These are phyloP conservation scores for Mormyrops boulengeri DNA, from an alignment of 2,797 vertebrate genomes.

Conservation along the genomic window DNA sequence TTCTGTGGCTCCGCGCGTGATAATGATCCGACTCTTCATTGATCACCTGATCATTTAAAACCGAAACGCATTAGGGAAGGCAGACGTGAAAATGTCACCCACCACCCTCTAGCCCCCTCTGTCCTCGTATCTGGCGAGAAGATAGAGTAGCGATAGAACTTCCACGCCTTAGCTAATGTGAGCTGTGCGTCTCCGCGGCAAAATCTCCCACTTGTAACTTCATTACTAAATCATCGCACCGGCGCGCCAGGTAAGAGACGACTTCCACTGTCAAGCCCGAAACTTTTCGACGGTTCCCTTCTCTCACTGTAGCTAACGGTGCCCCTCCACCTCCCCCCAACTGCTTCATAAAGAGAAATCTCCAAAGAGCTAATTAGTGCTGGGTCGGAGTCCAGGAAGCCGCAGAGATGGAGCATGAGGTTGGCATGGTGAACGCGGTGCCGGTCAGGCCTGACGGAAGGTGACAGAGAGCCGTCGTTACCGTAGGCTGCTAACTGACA, in stretches of 20 bases:
- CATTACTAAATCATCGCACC: slow-evolving; percentile 66
- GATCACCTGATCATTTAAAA: slow-evolving; percentile 13
- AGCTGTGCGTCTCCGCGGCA: slow-evolving; percentile 56
- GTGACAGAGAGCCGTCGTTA: slow-evolving; percentile 84
- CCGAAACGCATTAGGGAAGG: slow-evolving; percentile 12
- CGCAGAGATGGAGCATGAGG: slow-evolving; percentile 88
- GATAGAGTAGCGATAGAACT: slow-evolving; percentile 24
- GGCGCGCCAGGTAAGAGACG: slow-evolving; percentile 65
- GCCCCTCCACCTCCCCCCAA: slow-evolving; percentile 37
- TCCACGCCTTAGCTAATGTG: slow-evolving; percentile 8
- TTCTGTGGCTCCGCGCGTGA: slow-evolving; percentile 64
- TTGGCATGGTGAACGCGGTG: slow-evolving; percentile 75
- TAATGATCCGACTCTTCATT: slow-evolving; percentile 49
- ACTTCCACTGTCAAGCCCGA: slow-evolving; percentile 68
- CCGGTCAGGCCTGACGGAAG: slow-evolving; percentile 86
- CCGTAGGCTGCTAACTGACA: slow-evolving; percentile 86
- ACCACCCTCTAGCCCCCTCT: slow-evolving; percentile 34
- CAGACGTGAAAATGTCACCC: slow-evolving; percentile 16
- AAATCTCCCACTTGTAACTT: slow-evolving; percentile 75
- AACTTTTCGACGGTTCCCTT: slow-evolving; percentile 72
- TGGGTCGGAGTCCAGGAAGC: slow-evolving; percentile 87
- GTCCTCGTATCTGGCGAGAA: slow-evolving; percentile 63
- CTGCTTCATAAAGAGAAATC: slow-evolving; percentile 88
- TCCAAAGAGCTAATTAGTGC: slow-evolving; percentile 99
- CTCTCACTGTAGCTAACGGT: slow-evolving; percentile 70